A percentile compares a stretch with the other conserved stretches of the same genome.
Evolutionary conservation across 2,113 vertebrate genomes (phyloP).

Genomic region (Galemys pyrenaicus): DNA sequence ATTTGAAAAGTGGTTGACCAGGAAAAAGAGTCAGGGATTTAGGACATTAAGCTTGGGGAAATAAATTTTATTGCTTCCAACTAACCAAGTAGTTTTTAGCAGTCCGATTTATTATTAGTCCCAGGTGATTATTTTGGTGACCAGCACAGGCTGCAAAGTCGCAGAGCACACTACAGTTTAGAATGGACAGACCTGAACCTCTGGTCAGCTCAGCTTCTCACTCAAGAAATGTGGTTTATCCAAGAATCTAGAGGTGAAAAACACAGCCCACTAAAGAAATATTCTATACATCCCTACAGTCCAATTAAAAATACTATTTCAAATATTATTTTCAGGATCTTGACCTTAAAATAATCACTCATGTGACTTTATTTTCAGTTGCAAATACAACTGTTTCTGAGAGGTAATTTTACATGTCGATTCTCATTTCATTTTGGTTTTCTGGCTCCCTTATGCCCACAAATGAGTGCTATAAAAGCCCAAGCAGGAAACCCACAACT

Average conservation of each 20-base stretch:
- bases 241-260: background rate
- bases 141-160: background rate
- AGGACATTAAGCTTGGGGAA: background rate
- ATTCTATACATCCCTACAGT: background rate
- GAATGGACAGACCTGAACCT: background rate
- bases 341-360: background rate
- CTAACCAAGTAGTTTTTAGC: background rate
- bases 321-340: background rate
- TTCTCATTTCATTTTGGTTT: conserved; percentile 3
- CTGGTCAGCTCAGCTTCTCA: background rate
- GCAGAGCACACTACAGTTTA: background rate
- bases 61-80: background rate
- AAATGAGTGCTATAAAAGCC: background rate
- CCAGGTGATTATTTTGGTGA: background rate
- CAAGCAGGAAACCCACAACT: background rate
- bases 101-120: background rate
- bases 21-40: background rate
- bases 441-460: background rate
- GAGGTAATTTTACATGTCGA: background rate
- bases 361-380: background rate
- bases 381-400: background rate
- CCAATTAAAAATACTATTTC: background rate
- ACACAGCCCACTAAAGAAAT: background rate
- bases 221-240: background rate
- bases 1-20: background rate